phyloP scores from a whole-genome alignment of 2,888 invertebrate species.

The Xestia sexstrigata region DNA sequence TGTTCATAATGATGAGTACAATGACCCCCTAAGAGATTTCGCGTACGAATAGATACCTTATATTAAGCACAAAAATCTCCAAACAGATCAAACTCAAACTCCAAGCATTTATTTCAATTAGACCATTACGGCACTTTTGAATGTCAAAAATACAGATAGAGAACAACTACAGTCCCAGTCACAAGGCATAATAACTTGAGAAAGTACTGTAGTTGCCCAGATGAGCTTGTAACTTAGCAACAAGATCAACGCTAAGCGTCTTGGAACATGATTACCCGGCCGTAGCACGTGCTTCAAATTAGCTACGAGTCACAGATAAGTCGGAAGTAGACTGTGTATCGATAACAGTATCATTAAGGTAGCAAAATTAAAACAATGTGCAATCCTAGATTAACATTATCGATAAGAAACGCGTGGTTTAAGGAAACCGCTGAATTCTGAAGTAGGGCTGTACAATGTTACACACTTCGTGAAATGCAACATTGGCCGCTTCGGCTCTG shows the following conservation, averaged over 20 bases:
- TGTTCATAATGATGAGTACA: too few relatives aligned
- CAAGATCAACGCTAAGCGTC: not conserved
- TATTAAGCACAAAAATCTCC: not conserved
- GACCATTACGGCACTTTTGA: too few relatives aligned
- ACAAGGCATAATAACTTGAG: too few relatives aligned
- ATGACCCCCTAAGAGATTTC: too few relatives aligned
- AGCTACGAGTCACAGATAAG: not conserved
- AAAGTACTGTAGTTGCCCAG: too few relatives aligned
- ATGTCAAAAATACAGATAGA: too few relatives aligned
- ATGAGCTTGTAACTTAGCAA: not conserved
- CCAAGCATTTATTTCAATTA: too few relatives aligned
- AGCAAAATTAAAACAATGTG: not conserved
- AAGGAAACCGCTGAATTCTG: not conserved
- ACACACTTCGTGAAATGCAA: not conserved
- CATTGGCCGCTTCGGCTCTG: not conserved
- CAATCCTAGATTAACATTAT: not conserved
- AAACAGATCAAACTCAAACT: too few relatives aligned
- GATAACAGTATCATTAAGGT: not conserved
- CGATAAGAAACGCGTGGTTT: conserved; percentile 1
- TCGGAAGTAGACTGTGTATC: not conserved
- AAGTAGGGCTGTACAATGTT: not conserved
- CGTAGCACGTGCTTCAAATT: not conserved
- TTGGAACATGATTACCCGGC: not conserved
- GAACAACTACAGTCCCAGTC: too few relatives aligned
- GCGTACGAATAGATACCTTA: too few relatives aligned